Percentiles rank a stretch among this genome's conserved stretches.
phyloP scores from a whole-genome alignment of 2,797 vertebrate genomes.

The Phoebastria nigripes region DNA sequence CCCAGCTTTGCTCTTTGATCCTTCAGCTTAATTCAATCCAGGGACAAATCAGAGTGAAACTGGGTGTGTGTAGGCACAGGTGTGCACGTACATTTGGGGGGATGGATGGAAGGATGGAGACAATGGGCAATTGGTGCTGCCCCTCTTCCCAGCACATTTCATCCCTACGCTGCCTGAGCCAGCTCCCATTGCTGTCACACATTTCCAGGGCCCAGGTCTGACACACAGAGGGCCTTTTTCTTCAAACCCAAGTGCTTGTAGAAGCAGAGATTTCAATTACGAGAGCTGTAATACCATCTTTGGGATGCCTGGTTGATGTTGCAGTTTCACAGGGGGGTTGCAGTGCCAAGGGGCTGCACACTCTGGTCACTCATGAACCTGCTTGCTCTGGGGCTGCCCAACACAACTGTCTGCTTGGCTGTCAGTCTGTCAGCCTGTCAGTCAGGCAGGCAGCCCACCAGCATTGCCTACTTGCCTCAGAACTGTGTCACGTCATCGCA shows the following conservation, averaged over 20 bases:
- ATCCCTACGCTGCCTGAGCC: accelerated
- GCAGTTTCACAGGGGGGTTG: neutral
- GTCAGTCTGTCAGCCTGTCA: neutral
- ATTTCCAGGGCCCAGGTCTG: neutral
- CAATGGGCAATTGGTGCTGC: neutral
- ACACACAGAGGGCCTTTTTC: neutral
- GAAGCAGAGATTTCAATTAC: neutral
- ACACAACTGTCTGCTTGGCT: neutral
- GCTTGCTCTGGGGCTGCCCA: neutral
- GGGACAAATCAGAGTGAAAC: neutral
- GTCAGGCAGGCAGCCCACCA: neutral
- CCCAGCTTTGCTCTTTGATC: slow-evolving; percentile 37
- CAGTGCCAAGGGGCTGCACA: neutral
- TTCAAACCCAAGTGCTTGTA: neutral
- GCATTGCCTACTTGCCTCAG: neutral
- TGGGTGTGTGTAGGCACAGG: neutral
- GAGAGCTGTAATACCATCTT: neutral
- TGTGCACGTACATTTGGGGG: neutral
- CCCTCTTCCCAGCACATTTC: neutral
- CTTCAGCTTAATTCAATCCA: slow-evolving; percentile 22
- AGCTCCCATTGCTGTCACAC: neutral
- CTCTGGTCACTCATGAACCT: neutral
- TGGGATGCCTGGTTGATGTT: neutral
- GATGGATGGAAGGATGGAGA: neutral
- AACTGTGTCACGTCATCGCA: neutral